Conservation (phyloP, 2,113 vertebrate genomes). For the Cacatua alba region DNA sequence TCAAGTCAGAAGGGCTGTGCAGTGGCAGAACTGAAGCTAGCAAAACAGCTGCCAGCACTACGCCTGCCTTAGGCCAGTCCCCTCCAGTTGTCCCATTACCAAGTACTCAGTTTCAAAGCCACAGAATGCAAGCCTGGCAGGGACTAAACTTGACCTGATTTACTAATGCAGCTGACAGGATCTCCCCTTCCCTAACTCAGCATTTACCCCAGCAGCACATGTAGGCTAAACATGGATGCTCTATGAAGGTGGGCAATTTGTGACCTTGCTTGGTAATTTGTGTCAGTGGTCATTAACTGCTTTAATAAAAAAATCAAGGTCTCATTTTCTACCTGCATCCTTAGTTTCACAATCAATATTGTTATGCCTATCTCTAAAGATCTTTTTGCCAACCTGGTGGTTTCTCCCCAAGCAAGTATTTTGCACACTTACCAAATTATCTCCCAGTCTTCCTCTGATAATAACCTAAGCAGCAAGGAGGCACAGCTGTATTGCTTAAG, state of each 20-base stretch:
- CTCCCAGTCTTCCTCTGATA: constrained; percentile 5
- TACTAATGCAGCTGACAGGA: neutral
- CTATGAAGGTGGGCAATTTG: neutral
- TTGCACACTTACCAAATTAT: constrained; percentile 26
- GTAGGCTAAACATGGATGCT: neutral
- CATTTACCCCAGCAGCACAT: neutral
- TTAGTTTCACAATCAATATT: neutral
- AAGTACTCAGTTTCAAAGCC: neutral
- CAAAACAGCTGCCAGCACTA: neutral
- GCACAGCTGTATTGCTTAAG: neutral
- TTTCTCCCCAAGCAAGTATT: constrained; percentile 24
- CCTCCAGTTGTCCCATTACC: neutral
- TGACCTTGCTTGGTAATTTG: neutral
- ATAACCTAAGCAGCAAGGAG: constrained; percentile 15
- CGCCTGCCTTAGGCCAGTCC: neutral
- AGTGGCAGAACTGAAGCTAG: neutral
- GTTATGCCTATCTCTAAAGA: constrained; percentile 28
- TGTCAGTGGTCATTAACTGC: neutral
- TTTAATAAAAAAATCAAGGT: neutral
- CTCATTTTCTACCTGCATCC: neutral
- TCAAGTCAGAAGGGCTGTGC: neutral
- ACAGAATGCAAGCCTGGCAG: neutral
- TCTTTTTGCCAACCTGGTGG: constrained; percentile 35
- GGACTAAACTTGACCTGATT: neutral
- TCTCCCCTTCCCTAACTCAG: neutral